Evolutionary conservation across 2,888 invertebrate genomes (phyloP), one percentile per base, ranked within the genome.

Genomic region (Lottia scabra): DNA sequence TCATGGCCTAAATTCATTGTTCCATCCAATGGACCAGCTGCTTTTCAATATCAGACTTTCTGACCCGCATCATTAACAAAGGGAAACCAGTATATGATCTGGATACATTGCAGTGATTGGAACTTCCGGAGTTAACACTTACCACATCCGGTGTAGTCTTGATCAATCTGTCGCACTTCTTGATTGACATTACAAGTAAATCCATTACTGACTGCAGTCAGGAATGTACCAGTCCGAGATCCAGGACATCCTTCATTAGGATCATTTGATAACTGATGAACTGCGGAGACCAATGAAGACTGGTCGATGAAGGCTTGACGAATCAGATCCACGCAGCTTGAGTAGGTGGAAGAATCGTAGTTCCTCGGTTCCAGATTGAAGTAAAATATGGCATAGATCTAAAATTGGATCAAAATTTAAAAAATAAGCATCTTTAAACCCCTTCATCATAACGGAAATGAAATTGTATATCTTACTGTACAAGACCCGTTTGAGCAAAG

Each of bases 311-410:
- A 76, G 0, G 71, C 74, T 38, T 45, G 46, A 12, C 38, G 48
- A 23, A 78, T 69, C 27, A 62, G 48, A 15, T 67, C 13, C 0
- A 75, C 75, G 71, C 76, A 76, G 26, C 26, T 30, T 12, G 26
- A 16, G 46, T 75, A 78, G 0, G 67, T 65, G 12, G 16, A n/a
- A 19, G 71, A 63, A 3, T 56, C 26, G 45, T 65, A 71, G n/a
- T 74, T 65, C n/a, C 44, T 15, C 13, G 76, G 75, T 0, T 38
- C 19, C 19, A 78, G 67, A 44, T 76, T 72, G 3, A 78, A 62
- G 63, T 67, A 72, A 27, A 76, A 38, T 8, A 70, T 73, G 30
- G 68, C 78, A 66, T 71, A 71, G 12, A 76, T 56, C 71, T 71
- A 46, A 15, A 19, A 43, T 30, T 4, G 30, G 2, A 30, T 30